Evolutionary conservation across 2,888 invertebrate species (phyloP).

Genomic region (Cynaeus angustus): DNA sequence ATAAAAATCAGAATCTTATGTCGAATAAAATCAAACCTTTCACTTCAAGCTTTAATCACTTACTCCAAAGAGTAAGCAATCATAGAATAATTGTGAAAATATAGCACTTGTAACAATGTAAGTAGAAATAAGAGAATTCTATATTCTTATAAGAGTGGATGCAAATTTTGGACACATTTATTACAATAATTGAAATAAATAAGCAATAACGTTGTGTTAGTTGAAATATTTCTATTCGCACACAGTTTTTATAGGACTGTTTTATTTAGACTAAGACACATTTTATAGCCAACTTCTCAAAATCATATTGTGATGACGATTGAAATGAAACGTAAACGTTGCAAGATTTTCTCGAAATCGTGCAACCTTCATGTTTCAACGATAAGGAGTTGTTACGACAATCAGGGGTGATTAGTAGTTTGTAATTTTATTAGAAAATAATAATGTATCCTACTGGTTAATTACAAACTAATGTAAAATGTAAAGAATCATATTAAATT

Average conservation of each 20-base stretch:
- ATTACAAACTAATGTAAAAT: slow-evolving; percentile 4
- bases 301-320: slow-evolving; percentile 26
- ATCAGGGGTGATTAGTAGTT: slow-evolving; percentile 48
- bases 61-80: slow-evolving; percentile 33
- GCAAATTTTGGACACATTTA: slow-evolving; percentile 42
- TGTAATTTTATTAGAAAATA: slow-evolving; percentile 7
- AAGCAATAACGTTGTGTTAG: slow-evolving; percentile 46
- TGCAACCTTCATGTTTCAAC: not conserved
- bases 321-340: not conserved
- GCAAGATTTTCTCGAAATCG: not conserved
- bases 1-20: slow-evolving; percentile 29
- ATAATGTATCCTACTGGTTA: not conserved
- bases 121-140: slow-evolving; percentile 30
- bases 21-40: slow-evolving; percentile 43
- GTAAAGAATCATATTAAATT: not conserved
- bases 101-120: slow-evolving; percentile 33
- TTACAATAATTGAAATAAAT: slow-evolving; percentile 41
- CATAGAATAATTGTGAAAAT: slow-evolving; percentile 39
- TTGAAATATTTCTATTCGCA: slow-evolving; percentile 20
- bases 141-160: slow-evolving; percentile 44
- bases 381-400: slow-evolving; percentile 55
- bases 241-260: slow-evolving; percentile 14
- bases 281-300: slow-evolving; percentile 30
- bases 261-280: slow-evolving; percentile 37
- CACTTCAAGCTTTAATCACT: slow-evolving; percentile 49